Evolutionary conservation across 2,888 invertebrate genomes (phyloP), one percentile per base, ranked within the genome.

Genomic region (Eilema griseolum): DNA sequence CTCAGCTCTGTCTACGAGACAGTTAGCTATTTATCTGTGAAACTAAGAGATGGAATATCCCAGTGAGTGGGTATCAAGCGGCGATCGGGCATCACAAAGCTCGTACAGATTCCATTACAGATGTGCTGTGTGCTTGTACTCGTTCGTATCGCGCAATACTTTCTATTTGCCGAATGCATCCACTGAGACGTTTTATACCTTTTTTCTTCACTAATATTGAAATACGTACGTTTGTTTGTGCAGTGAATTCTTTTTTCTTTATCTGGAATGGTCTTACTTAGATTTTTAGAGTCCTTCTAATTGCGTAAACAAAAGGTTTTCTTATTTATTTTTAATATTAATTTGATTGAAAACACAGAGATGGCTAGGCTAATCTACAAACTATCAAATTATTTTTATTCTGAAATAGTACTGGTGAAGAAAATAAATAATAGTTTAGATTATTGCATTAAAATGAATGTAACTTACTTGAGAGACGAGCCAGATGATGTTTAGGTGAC

Each of bases 141-240:
- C 23, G 23, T 59, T 46, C 63, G 68, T 63, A 69, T 59, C 59
- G 37, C 23, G 62, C 62, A 41, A 69, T 68, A 46, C 59, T 16
- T 46, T 60, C 41, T 46, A 41, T 69, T 63, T 57, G 46, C 57
- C 14, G 67, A 28, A 64, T 59, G 59, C 63, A 64, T 69, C 56
- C 52, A 56, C 46, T 5, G 56, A 62, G 61, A 61, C 46, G 23
- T 33, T 61, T 37, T 57, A 11, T 57, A 8, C 37, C 20, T 52
- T 46, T 41, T 64, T 68, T 61, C 56, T 24, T 41, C 8, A 20
- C 28, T 33, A 67, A 61, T 67, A 61, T 33, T 56, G 24, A 33
- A 23, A 20, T 52, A 31, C 28, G 33, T 10, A 23, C 31, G 20
- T 52, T 46, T 20, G 52, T 33, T 31, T 61, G 52, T 61, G n/a